A percentile compares a stretch with the other conserved stretches of the same genome.
Conservation (phyloP, 2,888 invertebrate species). For the Thecophora atra region DNA sequence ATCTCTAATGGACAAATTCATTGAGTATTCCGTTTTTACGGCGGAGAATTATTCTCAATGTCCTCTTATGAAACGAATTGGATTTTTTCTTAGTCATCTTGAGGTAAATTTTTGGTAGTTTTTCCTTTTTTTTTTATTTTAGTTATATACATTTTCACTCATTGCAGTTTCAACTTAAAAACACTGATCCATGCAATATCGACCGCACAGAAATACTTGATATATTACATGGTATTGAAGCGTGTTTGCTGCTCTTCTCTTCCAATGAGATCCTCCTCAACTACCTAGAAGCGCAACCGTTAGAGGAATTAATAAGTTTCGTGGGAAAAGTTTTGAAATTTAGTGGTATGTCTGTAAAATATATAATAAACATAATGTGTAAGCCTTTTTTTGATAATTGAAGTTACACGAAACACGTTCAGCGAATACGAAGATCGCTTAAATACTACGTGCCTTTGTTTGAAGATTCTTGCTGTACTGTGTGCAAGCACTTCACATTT, state of each 20-base stretch:
- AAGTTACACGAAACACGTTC: slow-evolving; percentile 22
- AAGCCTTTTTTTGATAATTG: neutral
- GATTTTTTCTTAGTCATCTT: slow-evolving; percentile 58
- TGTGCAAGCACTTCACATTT: slow-evolving; percentile 53
- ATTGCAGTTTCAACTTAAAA: slow-evolving; percentile 57
- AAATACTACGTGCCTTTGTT: slow-evolving; percentile 43
- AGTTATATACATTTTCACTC: neutral
- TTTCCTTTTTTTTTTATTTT: neutral
- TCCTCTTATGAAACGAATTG: slow-evolving; percentile 60
- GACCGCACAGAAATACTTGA: slow-evolving; percentile 52
- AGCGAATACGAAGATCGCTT: slow-evolving; percentile 45
- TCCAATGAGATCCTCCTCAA: slow-evolving; percentile 47
- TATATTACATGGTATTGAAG: slow-evolving; percentile 50
- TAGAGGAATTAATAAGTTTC: slow-evolving; percentile 57
- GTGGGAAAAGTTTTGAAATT: slow-evolving; percentile 48
- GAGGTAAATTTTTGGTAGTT: slow-evolving; percentile 51
- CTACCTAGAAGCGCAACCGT: slow-evolving; percentile 55
- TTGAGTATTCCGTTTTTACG: slow-evolving; percentile 56
- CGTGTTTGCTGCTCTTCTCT: slow-evolving; percentile 51
- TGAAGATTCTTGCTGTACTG: slow-evolving; percentile 52
- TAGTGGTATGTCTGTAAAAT: slow-evolving; percentile 47
- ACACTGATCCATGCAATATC: slow-evolving; percentile 43
- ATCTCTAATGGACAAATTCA: slow-evolving; percentile 51
- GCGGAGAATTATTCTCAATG: slow-evolving; percentile 49
- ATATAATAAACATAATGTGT: too few relatives aligned